phyloP scores from a whole-genome alignment of 2,113 vertebrate species.

The Lepus timidus region DNA sequence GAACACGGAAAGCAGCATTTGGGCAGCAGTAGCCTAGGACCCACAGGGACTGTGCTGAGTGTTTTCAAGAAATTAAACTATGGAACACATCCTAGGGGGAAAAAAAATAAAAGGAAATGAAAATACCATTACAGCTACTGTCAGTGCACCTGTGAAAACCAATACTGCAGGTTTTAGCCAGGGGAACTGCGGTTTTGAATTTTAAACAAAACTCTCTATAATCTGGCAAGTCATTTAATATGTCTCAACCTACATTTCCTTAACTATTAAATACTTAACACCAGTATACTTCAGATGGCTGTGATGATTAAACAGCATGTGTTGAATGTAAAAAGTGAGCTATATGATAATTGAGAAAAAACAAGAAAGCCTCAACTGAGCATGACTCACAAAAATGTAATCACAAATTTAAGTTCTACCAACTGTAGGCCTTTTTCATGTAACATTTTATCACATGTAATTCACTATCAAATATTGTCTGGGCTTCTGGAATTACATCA shows the following conservation, averaged over 20 bases:
- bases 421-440: not conserved
- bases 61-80: constrained; percentile 68
- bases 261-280: constrained; percentile 42
- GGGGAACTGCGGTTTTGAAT: not conserved
- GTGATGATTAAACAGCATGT: not conserved
- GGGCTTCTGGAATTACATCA: constrained; percentile 48
- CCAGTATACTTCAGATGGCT: not conserved
- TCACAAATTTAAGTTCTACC: constrained; percentile 52
- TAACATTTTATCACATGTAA: constrained; percentile 49
- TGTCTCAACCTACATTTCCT: constrained; percentile 27
- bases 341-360: not conserved
- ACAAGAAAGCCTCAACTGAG: not conserved
- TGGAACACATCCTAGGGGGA: constrained; percentile 41
- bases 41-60: constrained; percentile 36
- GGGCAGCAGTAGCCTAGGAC: constrained; percentile 60
- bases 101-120: constrained; percentile 61
- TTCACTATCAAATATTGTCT: constrained; percentile 6
- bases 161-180: constrained; percentile 43
- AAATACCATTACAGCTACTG: constrained; percentile 70
- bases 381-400: not conserved
- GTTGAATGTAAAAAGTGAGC: constrained; percentile 7
- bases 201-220: constrained; percentile 48
- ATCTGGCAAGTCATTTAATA: constrained; percentile 52
- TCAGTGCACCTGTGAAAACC: constrained; percentile 69
- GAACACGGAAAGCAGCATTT: constrained; percentile 62